Evolutionary conservation across 2,888 invertebrate species (phyloP).

Genomic region (Aporophyla nigra): DNA sequence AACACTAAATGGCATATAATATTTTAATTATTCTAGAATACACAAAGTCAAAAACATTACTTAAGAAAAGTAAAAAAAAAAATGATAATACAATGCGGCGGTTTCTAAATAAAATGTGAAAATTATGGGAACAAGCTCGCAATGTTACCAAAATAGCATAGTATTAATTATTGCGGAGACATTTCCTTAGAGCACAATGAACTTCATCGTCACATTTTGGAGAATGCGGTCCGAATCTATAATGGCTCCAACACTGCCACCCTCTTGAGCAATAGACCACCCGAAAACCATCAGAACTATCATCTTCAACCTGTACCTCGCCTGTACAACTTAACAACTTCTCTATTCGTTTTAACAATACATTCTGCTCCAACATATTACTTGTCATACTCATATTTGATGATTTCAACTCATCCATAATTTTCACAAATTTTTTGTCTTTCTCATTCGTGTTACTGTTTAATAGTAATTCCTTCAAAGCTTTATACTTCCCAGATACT

Average conservation of each 20-base stretch:
- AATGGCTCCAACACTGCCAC: slow-evolving; percentile 21
- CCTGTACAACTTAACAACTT: background rate
- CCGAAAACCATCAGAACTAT: background rate
- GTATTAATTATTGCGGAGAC: too few species aligned
- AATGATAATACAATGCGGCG: background rate
- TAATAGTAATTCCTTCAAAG: slow-evolving; percentile 19
- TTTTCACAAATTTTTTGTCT: background rate
- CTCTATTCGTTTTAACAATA: background rate
- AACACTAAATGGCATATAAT: background rate
- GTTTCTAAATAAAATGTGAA: background rate
- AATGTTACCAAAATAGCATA: too few species aligned
- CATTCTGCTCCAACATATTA: too few species aligned
- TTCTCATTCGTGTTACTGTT: background rate
- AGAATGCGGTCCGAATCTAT: background rate
- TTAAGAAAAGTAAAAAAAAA: background rate
- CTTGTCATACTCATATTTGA: too few species aligned
- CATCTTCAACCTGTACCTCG: background rate
- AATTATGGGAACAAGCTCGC: too few species aligned
- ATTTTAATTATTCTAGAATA: background rate
- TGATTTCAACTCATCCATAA: background rate
- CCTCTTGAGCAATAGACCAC: background rate
- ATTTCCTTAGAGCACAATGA: too few species aligned
- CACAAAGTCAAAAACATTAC: background rate
- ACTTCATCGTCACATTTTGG: background rate
- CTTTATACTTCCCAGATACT: slow-evolving; percentile 7